Base-by-base conservation (phyloP, 2,888 invertebrate genomes). In the Syritta pipiens region DNA sequence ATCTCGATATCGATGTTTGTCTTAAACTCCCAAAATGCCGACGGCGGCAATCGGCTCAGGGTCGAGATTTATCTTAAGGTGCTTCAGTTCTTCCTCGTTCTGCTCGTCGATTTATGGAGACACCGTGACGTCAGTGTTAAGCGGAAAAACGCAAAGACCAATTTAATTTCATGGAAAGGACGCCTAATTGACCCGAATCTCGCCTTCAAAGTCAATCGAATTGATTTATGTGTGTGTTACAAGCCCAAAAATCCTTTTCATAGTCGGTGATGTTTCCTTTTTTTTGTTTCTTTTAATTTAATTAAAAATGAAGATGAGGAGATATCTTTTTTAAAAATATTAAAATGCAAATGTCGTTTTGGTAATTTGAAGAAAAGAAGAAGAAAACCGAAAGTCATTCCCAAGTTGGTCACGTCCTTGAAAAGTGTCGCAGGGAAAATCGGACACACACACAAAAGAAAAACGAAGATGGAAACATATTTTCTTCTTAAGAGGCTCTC, bases 111-210 rank as follows among this genome's bases (percentile, higher is more conserved):
- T n/a, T n/a, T 22, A 1, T 2, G 20, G 17, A 22, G 14, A 35
- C 14, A 14, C 14, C 40, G 6, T 55, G 55, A 40, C 55, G 55
- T 55, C 26, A 51, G 30, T 32, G n/a, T n/a, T n/a, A n/a, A n/a
- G n/a, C n/a, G n/a, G n/a, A n/a, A n/a, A n/a, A n/a, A n/a, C n/a
- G n/a, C n/a, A n/a, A n/a, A n/a, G n/a, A n/a, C 9, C 6, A 60
- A 46, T 60, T 46, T 17, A 17, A 46, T 46, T 35, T 59, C 24
- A n/a, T 10, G 35, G 17, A 44, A 32, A 59, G 22, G 35, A 60
- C 46, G 17, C 35, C 35, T 35, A 60, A 60, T 60, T 60, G 60
- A 60, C 60, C 60, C 20, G 35, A 46, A 48, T 60, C 17, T 10
- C 20, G 3, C 19, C 24, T 22, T 44, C 14, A 22, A 46, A 22